Conservation (phyloP, 2,797 vertebrate species). For the Lophius americanus region DNA sequence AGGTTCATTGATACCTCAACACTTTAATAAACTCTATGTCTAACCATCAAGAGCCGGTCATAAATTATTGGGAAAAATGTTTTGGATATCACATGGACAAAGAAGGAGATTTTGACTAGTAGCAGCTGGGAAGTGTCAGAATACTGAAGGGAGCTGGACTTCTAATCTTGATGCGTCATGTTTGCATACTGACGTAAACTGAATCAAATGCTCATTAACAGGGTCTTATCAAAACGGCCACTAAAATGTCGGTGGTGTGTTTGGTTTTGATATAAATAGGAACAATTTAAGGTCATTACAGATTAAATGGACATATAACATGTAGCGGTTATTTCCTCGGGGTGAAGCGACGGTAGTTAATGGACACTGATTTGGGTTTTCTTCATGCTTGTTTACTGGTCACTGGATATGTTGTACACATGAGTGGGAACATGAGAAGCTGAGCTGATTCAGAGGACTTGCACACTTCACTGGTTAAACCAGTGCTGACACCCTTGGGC, state of each 20-base stretch:
- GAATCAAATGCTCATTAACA: constrained; percentile 32
- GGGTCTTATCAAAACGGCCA: constrained; percentile 19
- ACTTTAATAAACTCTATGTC: constrained; percentile 9
- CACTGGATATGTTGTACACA: constrained; percentile 61
- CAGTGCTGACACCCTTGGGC: constrained; percentile 55
- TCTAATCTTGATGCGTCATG: constrained; percentile 37
- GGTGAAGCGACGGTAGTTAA: constrained; percentile 23
- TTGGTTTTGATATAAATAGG: background rate
- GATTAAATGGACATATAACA: background rate
- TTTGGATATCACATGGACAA: constrained; percentile 32
- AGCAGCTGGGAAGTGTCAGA: constrained; percentile 26
- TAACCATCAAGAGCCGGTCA: constrained; percentile 15
- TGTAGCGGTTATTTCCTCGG: background rate
- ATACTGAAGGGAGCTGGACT: background rate
- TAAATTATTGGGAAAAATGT: constrained; percentile 9
- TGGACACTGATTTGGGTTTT: constrained; percentile 43
- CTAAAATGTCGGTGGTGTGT: background rate
- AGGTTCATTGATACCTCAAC: constrained; percentile 9
- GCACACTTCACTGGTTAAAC: constrained; percentile 58
- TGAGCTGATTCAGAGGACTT: constrained; percentile 43
- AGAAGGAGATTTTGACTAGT: constrained; percentile 25
- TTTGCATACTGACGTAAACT: constrained; percentile 39
- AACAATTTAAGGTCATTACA: background rate
- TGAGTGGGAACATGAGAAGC: constrained; percentile 70
- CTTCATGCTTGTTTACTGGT: constrained; percentile 63